Evolutionary conservation across 2,797 vertebrate species (phyloP).

Genomic region (Lithobates sylvaticus): DNA sequence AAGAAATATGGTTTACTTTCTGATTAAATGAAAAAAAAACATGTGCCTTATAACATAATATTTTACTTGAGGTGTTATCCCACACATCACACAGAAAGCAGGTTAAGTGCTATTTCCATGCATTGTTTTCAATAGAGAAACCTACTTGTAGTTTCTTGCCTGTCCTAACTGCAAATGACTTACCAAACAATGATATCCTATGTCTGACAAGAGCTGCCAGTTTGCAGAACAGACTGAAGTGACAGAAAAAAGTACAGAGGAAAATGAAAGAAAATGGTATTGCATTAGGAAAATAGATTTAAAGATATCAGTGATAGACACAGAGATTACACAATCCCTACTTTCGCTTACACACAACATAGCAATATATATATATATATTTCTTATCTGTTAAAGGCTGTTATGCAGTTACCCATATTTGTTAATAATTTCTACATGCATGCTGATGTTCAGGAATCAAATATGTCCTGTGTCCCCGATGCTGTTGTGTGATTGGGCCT

Average conservation of each 20-base stretch:
- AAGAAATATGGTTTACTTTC: background rate
- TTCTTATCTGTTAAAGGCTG: background rate
- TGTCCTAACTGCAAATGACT: constrained; percentile 69
- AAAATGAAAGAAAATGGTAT: constrained; percentile 47
- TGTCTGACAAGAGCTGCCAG: constrained; percentile 99
- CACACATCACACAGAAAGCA: constrained; percentile 32
- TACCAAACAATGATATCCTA: constrained; percentile 99
- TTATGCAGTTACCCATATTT: background rate
- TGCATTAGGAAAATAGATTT: constrained; percentile 46
- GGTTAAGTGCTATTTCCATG: constrained; percentile 20
- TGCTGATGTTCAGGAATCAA: too few relatives aligned
- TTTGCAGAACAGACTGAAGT: constrained; percentile 96
- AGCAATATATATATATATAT: background rate
- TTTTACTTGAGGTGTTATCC: constrained; percentile 3
- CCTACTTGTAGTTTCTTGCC: constrained; percentile 28
- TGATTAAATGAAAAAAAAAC: background rate
- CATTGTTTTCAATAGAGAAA: constrained; percentile 5
- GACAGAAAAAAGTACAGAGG: constrained; percentile 65
- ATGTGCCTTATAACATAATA: background rate
- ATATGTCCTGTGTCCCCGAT: too few relatives aligned
- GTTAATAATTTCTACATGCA: too few relatives aligned
- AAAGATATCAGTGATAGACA: constrained; percentile 44
- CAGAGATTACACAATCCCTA: background rate
- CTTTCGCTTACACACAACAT: background rate
- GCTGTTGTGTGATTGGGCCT: too few relatives aligned